Base-by-base conservation (phyloP, 2,888 invertebrate genomes). In the Synanthedon andrenaeformis region DNA sequence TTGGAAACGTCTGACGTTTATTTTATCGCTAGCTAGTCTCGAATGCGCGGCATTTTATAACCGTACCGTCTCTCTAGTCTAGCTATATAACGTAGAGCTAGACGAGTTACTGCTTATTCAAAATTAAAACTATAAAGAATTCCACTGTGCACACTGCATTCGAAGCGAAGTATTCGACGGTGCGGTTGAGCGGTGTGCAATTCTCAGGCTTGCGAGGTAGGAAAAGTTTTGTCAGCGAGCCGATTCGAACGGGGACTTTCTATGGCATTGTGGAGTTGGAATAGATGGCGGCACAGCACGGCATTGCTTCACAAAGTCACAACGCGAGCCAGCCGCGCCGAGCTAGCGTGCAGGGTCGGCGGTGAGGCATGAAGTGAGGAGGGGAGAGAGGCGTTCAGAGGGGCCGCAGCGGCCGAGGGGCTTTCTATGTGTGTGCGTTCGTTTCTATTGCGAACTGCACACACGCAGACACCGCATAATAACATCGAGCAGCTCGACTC, bases 221-320 rank as follows among this genome's bases (percentile, higher is more conserved):
- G 82, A 85, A 84, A 85, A 83, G 83, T 85, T 83, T 72, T 73
- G 72, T 73, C 77, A 78, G 66, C 76, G 79, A 79, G 78, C 79
- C 80, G 82, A 82, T 79, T 77, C 79, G 75, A 78, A 74, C 79
- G 77, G 73, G 72, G 76, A 86, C 86, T 87, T 87, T 87, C 86
- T 86, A 86, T 84, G 86, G 84, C 86, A 87, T 86, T 87, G 86
- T 83, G 75, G 79, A 78, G 79, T 76, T 72, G 75, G 77, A 84
- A 79, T 83, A 80, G 82, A 79, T 79, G 83, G 78, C 80, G 82
- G 81, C 76, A 52, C 56, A 35, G 35, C 35, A 35, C 79, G 77
- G 79, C 82, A 79, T 86, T 86, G 85, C 86, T 76, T 81, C 85
- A 85, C 78, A 35, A 35, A 74, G 71, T 69, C 75, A 78, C 73